Conservation (phyloP, 2,888 invertebrate species). For the Drosophila nigricruria region DNA sequence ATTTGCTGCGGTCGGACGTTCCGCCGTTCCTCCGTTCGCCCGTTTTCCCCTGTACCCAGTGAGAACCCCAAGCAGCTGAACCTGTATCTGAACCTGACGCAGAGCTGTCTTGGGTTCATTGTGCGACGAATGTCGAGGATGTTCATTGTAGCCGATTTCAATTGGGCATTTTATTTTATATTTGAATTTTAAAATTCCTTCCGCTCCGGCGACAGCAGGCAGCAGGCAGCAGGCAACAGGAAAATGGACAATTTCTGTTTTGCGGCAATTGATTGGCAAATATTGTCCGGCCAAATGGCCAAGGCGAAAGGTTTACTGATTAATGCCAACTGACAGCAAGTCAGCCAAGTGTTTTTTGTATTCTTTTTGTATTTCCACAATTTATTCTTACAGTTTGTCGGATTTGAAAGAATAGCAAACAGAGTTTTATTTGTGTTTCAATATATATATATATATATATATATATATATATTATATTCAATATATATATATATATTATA, state of each 20-base stretch:
- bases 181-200: slow-evolving; percentile 83
- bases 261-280: slow-evolving; percentile 85
- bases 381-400: background rate
- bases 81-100: slow-evolving; percentile 40
- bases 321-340: slow-evolving; percentile 75
- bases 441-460: background rate
- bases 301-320: slow-evolving; percentile 73
- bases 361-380: background rate
- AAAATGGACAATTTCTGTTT: slow-evolving; percentile 85
- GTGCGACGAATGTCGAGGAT: slow-evolving; percentile 57
- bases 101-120: slow-evolving; percentile 65
- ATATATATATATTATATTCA: background rate
- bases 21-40: background rate
- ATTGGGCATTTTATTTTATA: slow-evolving; percentile 84
- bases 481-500: background rate
- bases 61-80: slow-evolving; percentile 24
- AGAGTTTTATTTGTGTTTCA: background rate
- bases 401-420: background rate
- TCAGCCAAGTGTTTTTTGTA: slow-evolving; percentile 27
- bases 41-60: background rate
- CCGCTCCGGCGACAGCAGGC: slow-evolving; percentile 76
- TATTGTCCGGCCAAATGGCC: slow-evolving; percentile 75
- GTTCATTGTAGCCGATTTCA: slow-evolving; percentile 82
- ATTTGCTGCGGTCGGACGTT: slow-evolving; percentile 70
- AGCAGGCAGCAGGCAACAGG: slow-evolving; percentile 81